Conservation (phyloP, 2,888 invertebrate species). For the Andrena marginata region DNA sequence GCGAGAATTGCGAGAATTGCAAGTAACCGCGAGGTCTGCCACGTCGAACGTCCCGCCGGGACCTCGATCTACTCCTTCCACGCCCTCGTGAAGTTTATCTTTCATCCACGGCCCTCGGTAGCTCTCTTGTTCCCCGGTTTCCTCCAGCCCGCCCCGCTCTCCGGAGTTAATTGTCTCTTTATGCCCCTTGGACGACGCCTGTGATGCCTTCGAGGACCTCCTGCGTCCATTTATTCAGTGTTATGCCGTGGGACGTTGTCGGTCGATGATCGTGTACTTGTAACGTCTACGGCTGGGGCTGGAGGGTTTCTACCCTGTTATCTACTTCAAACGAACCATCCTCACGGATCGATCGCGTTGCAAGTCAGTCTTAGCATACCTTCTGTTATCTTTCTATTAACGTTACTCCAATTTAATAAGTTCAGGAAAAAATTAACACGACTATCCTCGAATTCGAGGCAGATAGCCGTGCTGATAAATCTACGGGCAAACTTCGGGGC, state of each 20-base stretch:
- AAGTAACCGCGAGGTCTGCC: slow-evolving; percentile 1
- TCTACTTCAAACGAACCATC: neutral
- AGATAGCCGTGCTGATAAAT: slow-evolving; percentile 4
- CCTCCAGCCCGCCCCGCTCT: slow-evolving; percentile 25
- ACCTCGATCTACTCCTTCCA: slow-evolving; percentile 26
- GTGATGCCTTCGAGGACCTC: slow-evolving; percentile 19
- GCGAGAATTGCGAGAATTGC: slow-evolving; percentile 46
- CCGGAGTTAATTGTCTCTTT: slow-evolving; percentile 51
- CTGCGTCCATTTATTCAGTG: slow-evolving; percentile 3
- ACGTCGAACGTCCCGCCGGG: slow-evolving; percentile 50
- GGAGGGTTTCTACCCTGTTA: neutral
- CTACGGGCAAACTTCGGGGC: neutral
- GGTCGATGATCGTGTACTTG: slow-evolving; percentile 1
- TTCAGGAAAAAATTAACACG: too few species aligned
- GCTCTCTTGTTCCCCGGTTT: neutral
- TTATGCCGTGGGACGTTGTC: neutral
- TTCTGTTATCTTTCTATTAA: too few species aligned
- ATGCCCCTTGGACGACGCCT: slow-evolving; percentile 37
- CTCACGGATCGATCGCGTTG: too few species aligned
- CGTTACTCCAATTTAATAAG: too few species aligned
- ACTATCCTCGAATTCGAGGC: too few species aligned
- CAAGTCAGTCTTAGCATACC: too few species aligned
- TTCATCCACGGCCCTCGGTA: slow-evolving; percentile 38
- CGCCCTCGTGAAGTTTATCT: slow-evolving; percentile 37
- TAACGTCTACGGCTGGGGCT: neutral